A percentile compares a stretch with the other conserved stretches of the same genome.
These are phyloP conservation scores for Leptopilina clavipes DNA, from an alignment of 1,140 invertebrate species.

Conservation along the genomic window DNA sequence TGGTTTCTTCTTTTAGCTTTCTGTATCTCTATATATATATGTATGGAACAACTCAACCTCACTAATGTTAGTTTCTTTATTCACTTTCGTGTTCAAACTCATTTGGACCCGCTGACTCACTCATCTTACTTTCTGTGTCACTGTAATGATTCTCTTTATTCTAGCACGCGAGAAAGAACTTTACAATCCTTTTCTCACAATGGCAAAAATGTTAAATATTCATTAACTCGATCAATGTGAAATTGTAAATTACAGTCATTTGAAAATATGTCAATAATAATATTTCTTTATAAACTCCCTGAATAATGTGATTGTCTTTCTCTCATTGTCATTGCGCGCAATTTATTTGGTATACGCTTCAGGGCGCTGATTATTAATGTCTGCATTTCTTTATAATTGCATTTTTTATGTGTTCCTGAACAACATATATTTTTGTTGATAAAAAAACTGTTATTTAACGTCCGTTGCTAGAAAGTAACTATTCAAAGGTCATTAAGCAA, in stretches of 20 bases:
- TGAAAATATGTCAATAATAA: neutral
- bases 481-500: no score
- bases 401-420: no score
- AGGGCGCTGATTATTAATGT: no score
- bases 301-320: neutral
- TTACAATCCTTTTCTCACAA: conserved; percentile 11
- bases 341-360: no score
- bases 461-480: no score
- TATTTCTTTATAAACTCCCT: neutral
- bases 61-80: conserved; percentile 24
- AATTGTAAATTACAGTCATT: neutral
- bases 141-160: conserved; percentile 11
- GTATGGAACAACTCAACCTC: conserved; percentile 3
- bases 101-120: conserved; percentile 23
- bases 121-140: neutral
- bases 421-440: no score
- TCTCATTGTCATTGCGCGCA: no score
- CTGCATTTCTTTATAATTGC: no score
- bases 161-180: neutral
- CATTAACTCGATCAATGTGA: neutral
- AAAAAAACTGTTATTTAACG: no score
- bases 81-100: conserved; percentile 31
- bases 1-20: conserved; percentile 14
- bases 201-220: neutral
- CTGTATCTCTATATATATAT: neutral